phyloP scores from a whole-genome alignment of 2,113 vertebrate genomes.

The Diphyllodes magnificus region DNA sequence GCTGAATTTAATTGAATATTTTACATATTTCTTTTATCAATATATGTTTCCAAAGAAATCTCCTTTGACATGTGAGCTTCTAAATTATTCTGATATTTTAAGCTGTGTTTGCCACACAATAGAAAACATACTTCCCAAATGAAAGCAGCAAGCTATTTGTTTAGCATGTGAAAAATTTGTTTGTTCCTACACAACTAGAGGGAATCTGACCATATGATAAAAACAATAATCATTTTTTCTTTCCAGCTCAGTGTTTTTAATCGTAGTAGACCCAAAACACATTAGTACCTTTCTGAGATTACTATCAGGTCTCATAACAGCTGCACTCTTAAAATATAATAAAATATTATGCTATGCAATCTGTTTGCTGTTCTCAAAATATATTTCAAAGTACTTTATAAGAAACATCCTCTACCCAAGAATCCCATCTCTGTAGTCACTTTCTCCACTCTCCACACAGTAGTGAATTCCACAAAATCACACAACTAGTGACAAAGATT shows the following conservation, averaged over 20 bases:
- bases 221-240: background rate
- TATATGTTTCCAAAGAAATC: background rate
- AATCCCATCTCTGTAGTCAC: background rate
- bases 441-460: background rate
- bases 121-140: background rate
- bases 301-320: background rate
- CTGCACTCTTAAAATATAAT: background rate
- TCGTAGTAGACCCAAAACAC: background rate
- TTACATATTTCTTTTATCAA: background rate
- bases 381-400: background rate
- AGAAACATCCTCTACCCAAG: background rate
- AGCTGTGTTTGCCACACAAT: background rate
- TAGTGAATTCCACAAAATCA: background rate
- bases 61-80: background rate
- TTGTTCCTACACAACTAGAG: background rate
- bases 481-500: background rate
- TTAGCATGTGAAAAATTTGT: background rate
- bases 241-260: background rate
- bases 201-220: background rate
- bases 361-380: background rate
- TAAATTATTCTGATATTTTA: background rate
- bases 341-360: background rate
- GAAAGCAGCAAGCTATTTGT: background rate
- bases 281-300: background rate
- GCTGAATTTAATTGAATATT: background rate